These are phyloP conservation scores for Zaprionus inermis DNA, from an alignment of 1,140 invertebrate species.

Conservation along the genomic window DNA sequence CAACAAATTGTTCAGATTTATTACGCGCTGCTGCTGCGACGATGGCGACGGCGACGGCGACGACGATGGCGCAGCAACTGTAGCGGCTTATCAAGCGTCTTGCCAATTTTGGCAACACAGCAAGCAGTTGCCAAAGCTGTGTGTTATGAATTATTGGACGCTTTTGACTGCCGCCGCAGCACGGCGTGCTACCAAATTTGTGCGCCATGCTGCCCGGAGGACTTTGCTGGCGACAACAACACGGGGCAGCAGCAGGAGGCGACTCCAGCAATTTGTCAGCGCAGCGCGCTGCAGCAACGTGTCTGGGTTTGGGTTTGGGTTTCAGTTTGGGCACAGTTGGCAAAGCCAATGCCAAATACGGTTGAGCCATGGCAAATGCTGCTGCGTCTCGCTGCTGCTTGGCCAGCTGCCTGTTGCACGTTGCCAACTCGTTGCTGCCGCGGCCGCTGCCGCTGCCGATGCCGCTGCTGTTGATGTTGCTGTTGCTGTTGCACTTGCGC, in stretches of 20 bases:
- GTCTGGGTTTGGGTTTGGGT: constrained; percentile 64
- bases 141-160: constrained; percentile 81
- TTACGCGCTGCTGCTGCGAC: constrained; percentile 66
- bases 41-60: constrained; percentile 20
- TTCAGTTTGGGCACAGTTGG: constrained; percentile 67
- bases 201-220: constrained; percentile 74
- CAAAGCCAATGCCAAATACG: constrained; percentile 81
- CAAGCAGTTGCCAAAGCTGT: constrained; percentile 19
- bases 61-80: constrained; percentile 20
- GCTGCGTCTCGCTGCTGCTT: constrained; percentile 31
- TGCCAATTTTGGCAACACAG: constrained; percentile 74
- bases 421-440: constrained; percentile 1
- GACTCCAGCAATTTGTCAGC: constrained; percentile 74
- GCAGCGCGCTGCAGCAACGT: constrained; percentile 62
- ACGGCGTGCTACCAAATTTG: constrained; percentile 79
- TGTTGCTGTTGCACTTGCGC: constrained; percentile 71
- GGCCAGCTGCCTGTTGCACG: constrained; percentile 57
- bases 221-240: constrained; percentile 70
- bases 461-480: constrained; percentile 15
- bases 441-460: constrained; percentile 15
- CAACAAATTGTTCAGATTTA: constrained; percentile 81
- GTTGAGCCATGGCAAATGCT: constrained; percentile 60
- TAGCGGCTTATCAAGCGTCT: constrained; percentile 69
- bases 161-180: constrained; percentile 79
- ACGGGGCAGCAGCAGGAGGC: constrained; percentile 48